These are phyloP conservation scores for Astropecten irregularis DNA, from an alignment of 53 echinoderm and acorn worm genomes.

Conservation along the genomic window DNA sequence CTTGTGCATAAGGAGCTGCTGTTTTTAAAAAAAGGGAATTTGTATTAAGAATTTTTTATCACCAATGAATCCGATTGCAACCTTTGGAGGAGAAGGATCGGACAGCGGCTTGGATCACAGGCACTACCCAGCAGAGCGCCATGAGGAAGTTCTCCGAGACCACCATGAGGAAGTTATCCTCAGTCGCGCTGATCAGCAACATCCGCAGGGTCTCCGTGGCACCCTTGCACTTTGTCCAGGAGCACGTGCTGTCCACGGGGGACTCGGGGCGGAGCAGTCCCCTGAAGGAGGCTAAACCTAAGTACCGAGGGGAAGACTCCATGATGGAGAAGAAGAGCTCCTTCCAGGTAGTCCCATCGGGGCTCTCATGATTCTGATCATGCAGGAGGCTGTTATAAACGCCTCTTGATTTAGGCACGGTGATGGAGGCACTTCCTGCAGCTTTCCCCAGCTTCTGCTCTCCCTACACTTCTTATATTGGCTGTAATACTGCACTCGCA, in stretches of 20 bases:
- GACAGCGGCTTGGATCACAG: constrained; percentile 13
- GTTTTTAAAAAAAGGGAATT: too few species aligned
- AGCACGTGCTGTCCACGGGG: background rate
- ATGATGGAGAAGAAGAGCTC: constrained; percentile 33
- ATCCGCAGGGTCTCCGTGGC: background rate
- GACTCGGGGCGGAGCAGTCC: too few species aligned
- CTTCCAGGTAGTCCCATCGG: constrained; percentile 42
- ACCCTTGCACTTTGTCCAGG: background rate
- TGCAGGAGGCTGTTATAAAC: too few species aligned
- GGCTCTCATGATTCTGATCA: too few species aligned
- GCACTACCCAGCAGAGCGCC: background rate
- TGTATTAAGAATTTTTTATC: too few species aligned
- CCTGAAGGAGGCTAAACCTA: background rate
- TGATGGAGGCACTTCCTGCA: too few species aligned
- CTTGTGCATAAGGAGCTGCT: too few species aligned
- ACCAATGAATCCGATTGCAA: too few species aligned
- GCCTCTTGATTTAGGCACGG: too few species aligned
- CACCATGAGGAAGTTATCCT: background rate
- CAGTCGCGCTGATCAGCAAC: background rate
- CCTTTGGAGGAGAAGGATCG: background rate
- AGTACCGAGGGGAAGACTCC: constrained; percentile 23
- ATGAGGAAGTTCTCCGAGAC: background rate
- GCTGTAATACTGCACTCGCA: too few species aligned
- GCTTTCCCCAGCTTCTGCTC: too few species aligned
- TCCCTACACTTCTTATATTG: too few species aligned